Conservation (phyloP, 2,113 vertebrate species). For the Lepidothrix coronata region DNA sequence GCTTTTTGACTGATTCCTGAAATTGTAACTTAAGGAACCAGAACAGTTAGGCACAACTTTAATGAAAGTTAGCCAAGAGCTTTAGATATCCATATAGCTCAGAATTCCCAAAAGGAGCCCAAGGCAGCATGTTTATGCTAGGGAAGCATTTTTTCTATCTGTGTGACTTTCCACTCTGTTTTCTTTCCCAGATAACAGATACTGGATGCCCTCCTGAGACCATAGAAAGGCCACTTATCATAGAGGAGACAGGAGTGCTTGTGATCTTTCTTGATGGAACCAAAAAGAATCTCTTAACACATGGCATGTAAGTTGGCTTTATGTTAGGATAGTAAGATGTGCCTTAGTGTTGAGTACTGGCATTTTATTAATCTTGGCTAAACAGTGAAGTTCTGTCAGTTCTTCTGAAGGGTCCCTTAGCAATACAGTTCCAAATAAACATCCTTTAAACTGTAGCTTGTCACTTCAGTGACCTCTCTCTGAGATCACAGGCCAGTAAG, state of each 20-base stretch:
- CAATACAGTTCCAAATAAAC: not conserved
- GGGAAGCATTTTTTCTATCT: not conserved
- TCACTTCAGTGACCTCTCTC: not conserved
- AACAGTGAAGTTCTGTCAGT: not conserved
- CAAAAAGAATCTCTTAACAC: not conserved
- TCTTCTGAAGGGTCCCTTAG: not conserved
- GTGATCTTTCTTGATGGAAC: not conserved
- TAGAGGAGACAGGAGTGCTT: not conserved
- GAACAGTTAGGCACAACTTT: not conserved
- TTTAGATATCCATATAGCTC: fast-evolving
- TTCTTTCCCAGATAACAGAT: not conserved
- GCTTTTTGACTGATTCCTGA: not conserved
- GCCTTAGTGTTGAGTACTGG: not conserved
- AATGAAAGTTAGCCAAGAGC: not conserved
- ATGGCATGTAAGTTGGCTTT: not conserved
- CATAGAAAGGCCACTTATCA: not conserved
- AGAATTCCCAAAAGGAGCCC: not conserved
- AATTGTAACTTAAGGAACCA: not conserved
- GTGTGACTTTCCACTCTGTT: not conserved
- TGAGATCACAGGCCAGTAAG: not conserved
- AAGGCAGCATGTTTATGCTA: not conserved
- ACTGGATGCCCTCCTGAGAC: not conserved
- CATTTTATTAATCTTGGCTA: not conserved
- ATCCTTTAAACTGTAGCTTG: not conserved
- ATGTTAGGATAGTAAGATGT: not conserved